Percentiles rank a stretch among this genome's conserved stretches.
These are phyloP conservation scores for Panthera leo DNA, from an alignment of 2,113 vertebrate genomes.

Conservation along the genomic window DNA sequence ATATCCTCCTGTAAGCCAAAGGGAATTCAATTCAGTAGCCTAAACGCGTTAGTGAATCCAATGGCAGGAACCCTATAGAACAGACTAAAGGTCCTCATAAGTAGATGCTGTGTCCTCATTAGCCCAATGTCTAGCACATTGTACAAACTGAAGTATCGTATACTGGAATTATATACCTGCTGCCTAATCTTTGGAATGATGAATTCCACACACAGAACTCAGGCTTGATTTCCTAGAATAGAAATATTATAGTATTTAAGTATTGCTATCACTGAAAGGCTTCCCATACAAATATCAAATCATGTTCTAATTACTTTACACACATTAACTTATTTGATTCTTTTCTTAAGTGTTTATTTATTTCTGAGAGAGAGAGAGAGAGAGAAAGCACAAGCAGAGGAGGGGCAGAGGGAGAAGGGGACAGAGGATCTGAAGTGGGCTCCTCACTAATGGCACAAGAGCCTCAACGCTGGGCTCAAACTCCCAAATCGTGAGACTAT, in stretches of 20 bases:
- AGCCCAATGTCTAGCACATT: not conserved
- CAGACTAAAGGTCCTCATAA: not conserved
- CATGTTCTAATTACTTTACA: not conserved
- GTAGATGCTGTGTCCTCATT: not conserved
- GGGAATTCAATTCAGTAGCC: not conserved
- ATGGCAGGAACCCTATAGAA: not conserved
- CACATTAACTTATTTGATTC: not conserved
- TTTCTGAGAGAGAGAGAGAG: too few species aligned
- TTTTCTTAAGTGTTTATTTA: not conserved
- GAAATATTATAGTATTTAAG: not conserved
- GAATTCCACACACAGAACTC: not conserved
- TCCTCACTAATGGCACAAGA: too few species aligned
- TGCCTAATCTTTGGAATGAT: not conserved
- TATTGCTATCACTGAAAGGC: not conserved
- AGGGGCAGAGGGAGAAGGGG: too few species aligned
- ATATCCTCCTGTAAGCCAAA: conserved; percentile 86
- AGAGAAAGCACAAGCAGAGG: too few species aligned
- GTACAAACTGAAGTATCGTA: not conserved
- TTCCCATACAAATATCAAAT: not conserved
- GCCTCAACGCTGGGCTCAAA: too few species aligned
- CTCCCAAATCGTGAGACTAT: too few species aligned
- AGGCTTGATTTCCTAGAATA: not conserved
- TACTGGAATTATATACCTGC: not conserved
- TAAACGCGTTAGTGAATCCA: not conserved
- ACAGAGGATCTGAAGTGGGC: too few species aligned